phyloP scores from a whole-genome alignment of 2,888 invertebrate genomes.

The Dysmachus trigonus region DNA sequence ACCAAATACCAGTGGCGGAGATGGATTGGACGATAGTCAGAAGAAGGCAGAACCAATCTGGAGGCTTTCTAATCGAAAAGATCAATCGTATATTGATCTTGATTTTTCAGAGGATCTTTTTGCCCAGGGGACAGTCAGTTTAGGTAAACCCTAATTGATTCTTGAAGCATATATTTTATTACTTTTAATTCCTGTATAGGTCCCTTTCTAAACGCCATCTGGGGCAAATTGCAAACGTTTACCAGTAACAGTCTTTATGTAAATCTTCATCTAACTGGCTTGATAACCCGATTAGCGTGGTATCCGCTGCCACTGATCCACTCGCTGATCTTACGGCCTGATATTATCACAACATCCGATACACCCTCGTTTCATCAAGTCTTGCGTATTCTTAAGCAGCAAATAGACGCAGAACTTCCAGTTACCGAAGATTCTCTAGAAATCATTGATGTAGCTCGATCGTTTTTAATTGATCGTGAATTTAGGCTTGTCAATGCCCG shows the following conservation, averaged over 20 bases:
- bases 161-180: not conserved
- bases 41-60: slow-evolving; percentile 55
- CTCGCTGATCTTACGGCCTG: slow-evolving; percentile 86
- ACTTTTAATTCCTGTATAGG: slow-evolving; percentile 64
- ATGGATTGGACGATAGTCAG: slow-evolving; percentile 59
- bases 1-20: slow-evolving; percentile 40
- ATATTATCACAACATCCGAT: slow-evolving; percentile 86
- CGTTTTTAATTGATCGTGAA: slow-evolving; percentile 82
- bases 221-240: slow-evolving; percentile 84
- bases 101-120: slow-evolving; percentile 65
- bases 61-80: slow-evolving; percentile 60
- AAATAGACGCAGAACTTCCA: slow-evolving; percentile 81
- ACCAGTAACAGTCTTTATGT: slow-evolving; percentile 84
- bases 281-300: slow-evolving; percentile 84
- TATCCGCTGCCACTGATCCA: slow-evolving; percentile 90
- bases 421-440: slow-evolving; percentile 67
- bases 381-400: slow-evolving; percentile 81
- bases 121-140: slow-evolving; percentile 64
- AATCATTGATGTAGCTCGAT: slow-evolving; percentile 79
- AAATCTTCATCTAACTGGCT: slow-evolving; percentile 87
- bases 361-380: slow-evolving; percentile 92
- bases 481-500: slow-evolving; percentile 77
- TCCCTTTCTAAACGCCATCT: slow-evolving; percentile 81
- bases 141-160: slow-evolving; percentile 55
- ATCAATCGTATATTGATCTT: slow-evolving; percentile 60